Percentiles rank a stretch among this genome's conserved stretches.
Conservation (phyloP, 1,140 invertebrate genomes). For the Scaptomyza hsui region DNA sequence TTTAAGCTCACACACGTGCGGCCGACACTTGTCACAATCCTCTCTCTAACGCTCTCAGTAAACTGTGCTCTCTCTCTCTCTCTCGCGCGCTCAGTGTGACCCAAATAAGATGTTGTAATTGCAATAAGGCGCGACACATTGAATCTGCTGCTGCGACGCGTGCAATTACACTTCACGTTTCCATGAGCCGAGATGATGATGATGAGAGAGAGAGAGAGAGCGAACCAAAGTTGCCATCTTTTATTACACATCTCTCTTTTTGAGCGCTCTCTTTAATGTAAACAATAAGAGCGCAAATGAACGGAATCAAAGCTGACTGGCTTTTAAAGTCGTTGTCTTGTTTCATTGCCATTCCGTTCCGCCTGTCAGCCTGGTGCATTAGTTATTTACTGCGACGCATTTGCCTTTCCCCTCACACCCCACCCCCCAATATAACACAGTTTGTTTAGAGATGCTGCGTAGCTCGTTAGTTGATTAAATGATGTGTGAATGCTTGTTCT, state of each 20-base stretch:
- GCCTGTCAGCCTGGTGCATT: slow-evolving; percentile 35
- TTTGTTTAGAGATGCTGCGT: slow-evolving; percentile 9
- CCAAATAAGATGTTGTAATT: slow-evolving; percentile 82
- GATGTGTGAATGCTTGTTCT: slow-evolving; percentile 8
- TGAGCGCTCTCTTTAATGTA: slow-evolving; percentile 39
- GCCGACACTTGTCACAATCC: slow-evolving; percentile 46
- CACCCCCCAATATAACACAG: background rate
- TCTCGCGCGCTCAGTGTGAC: slow-evolving; percentile 55
- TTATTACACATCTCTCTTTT: background rate
- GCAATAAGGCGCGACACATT: slow-evolving; percentile 73
- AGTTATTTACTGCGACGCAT: slow-evolving; percentile 78
- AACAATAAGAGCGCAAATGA: slow-evolving; percentile 27
- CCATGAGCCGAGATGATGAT: slow-evolving; percentile 3
- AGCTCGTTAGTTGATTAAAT: slow-evolving; percentile 6
- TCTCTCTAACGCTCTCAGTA: slow-evolving; percentile 19
- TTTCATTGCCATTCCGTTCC: slow-evolving; percentile 47
- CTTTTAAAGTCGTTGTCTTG: slow-evolving; percentile 33
- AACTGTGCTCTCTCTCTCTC: slow-evolving; percentile 6
- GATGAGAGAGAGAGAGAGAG: slow-evolving; percentile 50
- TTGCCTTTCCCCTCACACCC: slow-evolving; percentile 14
- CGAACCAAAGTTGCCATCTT: slow-evolving; percentile 27
- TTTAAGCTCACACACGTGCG: slow-evolving; percentile 80
- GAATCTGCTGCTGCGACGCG: slow-evolving; percentile 1
- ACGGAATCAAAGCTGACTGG: slow-evolving; percentile 20
- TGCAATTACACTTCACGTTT: slow-evolving; percentile 66